Conservation (phyloP, 2,113 vertebrate genomes). For the Ardeotis arabs region DNA sequence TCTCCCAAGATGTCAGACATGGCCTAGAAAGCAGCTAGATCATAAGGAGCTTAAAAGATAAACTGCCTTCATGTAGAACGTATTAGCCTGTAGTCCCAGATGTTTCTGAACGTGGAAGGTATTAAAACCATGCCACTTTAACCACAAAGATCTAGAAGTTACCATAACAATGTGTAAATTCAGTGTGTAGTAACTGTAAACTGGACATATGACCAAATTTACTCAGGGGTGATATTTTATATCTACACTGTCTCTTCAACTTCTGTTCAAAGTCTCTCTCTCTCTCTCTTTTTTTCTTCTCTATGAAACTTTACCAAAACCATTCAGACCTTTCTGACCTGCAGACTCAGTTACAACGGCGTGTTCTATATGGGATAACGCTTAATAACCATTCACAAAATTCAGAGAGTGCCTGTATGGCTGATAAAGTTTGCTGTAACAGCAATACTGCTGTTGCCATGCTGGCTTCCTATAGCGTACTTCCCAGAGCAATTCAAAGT, state of each 20-base stretch:
- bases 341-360: not conserved
- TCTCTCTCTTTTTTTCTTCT: not conserved
- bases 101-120: not conserved
- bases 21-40: not conserved
- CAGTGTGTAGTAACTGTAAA: not conserved
- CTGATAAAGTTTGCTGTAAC: not conserved
- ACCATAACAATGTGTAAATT: not conserved
- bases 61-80: not conserved
- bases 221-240: not conserved
- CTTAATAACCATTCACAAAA: not conserved
- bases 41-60: constrained; percentile 18
- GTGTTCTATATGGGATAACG: not conserved
- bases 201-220: not conserved
- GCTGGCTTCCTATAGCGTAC: not conserved
- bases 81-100: not conserved
- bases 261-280: not conserved
- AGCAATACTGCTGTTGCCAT: constrained; percentile 13
- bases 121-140: not conserved
- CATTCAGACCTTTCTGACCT: not conserved
- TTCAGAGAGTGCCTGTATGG: not conserved
- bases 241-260: not conserved
- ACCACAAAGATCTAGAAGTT: not conserved
- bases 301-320: not conserved
- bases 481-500: constrained; percentile 16
- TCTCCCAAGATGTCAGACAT: not conserved